Base-by-base conservation (phyloP, 1,140 invertebrate species). In the Eurosta solidaginis region DNA sequence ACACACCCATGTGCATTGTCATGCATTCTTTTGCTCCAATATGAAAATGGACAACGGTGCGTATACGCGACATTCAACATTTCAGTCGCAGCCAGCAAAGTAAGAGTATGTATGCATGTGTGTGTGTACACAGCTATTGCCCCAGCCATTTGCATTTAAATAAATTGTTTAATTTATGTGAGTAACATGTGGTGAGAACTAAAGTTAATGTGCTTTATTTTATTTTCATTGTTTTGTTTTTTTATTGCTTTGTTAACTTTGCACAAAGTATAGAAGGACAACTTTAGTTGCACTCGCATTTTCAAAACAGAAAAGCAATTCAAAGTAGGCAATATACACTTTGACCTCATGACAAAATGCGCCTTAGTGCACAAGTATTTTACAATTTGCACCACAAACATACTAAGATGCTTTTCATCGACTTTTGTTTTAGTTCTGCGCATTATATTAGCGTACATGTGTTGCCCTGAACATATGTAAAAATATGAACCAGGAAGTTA, bases 101-200 rank as follows among this genome's bases (percentile, higher is more conserved):
- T 14, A 20, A 20, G n/a, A 20, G 33, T n/a, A n/a, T 68, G n/a
- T 68, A 33, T 68, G 33, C 22, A 2, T 40, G 33, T 20, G 59
- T n/a, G 59, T 20, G n/a, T 17, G 14, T 17, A 17, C 12, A n/a
- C 12, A 10, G 33, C 59, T 68, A 33, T 33, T 68, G 59, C n/a
- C 33, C 33, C 59, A 68, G 59, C 36, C 59, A 68, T 68, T 68
- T 68, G 59, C 59, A 68, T 68, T 68, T 68, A 68, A 68, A 68
- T 68, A 68, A 68, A 68, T 68, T 68, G 59, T 68, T 68, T 68
- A 68, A 68, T 68, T 68, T 68, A 68, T 68, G 59, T 68, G 33
- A 68, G 59, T 68, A 68, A 68, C 40, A 68, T 68, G 59, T 42
- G 59, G 59, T 68, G 59, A 68, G 33, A 20, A 33, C 59, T 68